Percentiles rank a stretch among this genome's conserved stretches.
These are phyloP conservation scores for Syrrhaptes paradoxus DNA, from an alignment of 2,113 vertebrate species.

Conservation along the genomic window DNA sequence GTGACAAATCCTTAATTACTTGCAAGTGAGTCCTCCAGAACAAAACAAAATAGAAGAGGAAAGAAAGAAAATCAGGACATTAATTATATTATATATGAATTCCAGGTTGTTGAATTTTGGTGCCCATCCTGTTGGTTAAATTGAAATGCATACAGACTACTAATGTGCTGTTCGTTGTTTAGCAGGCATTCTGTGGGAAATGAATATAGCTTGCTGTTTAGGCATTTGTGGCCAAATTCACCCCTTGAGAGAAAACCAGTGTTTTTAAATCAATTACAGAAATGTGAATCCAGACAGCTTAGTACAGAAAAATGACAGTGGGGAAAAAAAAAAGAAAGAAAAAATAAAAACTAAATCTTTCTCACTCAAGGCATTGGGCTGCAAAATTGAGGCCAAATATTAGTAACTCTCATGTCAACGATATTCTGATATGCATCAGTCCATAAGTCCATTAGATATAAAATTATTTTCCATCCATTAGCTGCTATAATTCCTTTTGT, in stretches of 20 bases:
- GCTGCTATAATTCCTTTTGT: background rate
- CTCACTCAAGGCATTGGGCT: background rate
- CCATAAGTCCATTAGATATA: background rate
- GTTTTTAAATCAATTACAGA: background rate
- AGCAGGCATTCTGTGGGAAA: background rate
- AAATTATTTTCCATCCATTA: background rate
- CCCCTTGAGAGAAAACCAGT: background rate
- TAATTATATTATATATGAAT: background rate
- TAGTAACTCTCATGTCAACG: background rate
- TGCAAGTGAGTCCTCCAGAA: background rate
- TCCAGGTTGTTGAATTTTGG: background rate
- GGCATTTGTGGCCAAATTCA: background rate
- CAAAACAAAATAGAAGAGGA: background rate
- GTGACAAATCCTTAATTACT: background rate
- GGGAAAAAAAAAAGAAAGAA: rapidly evolving
- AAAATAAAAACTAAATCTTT: background rate
- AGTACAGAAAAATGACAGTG: background rate
- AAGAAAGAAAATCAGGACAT: background rate
- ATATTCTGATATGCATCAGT: background rate
- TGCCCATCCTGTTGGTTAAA: background rate
- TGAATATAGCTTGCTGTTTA: background rate
- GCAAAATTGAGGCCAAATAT: background rate
- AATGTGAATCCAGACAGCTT: background rate
- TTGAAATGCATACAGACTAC: background rate
- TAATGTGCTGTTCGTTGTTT: background rate